phyloP scores from a whole-genome alignment of 1,140 invertebrate species.

The Vollenhovia emeryi region DNA sequence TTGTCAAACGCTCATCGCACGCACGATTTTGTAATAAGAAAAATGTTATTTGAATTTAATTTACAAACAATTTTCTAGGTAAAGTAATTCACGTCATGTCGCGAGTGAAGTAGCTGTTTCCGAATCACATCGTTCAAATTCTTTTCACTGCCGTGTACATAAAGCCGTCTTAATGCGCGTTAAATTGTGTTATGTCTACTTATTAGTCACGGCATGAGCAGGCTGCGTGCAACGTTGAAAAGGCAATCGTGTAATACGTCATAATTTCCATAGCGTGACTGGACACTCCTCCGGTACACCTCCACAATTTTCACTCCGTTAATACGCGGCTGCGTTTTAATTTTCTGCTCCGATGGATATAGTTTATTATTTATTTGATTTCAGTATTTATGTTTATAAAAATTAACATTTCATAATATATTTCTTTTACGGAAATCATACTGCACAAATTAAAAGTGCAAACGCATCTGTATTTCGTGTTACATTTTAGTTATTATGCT shows the following conservation, averaged over 20 bases:
- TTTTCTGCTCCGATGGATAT: background rate
- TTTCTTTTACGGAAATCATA: background rate
- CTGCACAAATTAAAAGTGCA: background rate
- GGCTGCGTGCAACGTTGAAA: constrained; percentile 75
- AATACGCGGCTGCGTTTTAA: constrained; percentile 34
- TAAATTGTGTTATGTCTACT: constrained; percentile 75
- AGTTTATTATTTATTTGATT: constrained; percentile 7
- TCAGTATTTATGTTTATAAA: background rate
- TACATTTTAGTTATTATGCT: background rate
- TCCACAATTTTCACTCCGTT: constrained; percentile 65
- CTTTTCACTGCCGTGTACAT: constrained; percentile 6
- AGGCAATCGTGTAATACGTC: constrained; percentile 80
- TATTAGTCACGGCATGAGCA: constrained; percentile 77
- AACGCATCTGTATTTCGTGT: background rate
- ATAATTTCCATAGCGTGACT: constrained; percentile 82
- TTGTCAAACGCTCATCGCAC: background rate
- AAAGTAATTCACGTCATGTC: background rate
- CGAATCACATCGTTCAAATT: constrained; percentile 45
- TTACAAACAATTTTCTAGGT: background rate
- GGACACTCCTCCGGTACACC: constrained; percentile 69
- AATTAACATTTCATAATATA: background rate
- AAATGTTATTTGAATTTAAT: background rate
- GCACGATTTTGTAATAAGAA: background rate
- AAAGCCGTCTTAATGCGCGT: constrained; percentile 61
- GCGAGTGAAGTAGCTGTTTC: constrained; percentile 11